Percentiles rank a stretch among this genome's conserved stretches.
Evolutionary conservation across 2,797 vertebrate genomes (phyloP).

Genomic region (Saxicola maurus): DNA sequence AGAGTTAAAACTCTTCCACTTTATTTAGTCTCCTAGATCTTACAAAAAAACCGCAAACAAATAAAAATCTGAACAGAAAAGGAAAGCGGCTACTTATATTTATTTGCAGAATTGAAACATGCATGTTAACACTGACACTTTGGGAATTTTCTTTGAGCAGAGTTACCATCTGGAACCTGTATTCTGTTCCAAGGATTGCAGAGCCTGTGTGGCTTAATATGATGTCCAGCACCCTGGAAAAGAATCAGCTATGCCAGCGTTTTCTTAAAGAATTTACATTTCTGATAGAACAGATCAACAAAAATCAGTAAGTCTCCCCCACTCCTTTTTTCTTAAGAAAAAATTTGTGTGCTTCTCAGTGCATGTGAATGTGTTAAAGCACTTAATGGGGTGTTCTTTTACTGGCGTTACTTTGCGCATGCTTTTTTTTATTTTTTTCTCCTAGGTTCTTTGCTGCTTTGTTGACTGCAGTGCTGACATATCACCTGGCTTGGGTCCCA

Average conservation of each 20-base stretch:
- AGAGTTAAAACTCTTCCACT: neutral
- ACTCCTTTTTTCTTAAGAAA: neutral
- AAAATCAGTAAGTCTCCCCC: slow-evolving; percentile 78
- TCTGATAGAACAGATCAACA: slow-evolving; percentile 82
- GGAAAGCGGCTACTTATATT: neutral
- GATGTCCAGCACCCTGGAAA: slow-evolving; percentile 81
- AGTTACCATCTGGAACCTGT: slow-evolving; percentile 83
- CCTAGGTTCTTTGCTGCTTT: slow-evolving; percentile 83
- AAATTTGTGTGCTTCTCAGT: neutral
- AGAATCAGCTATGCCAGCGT: slow-evolving; percentile 78
- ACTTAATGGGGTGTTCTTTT: neutral
- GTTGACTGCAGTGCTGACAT: slow-evolving; percentile 82
- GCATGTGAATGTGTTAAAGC: neutral
- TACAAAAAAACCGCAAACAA: neutral
- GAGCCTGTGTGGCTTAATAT: slow-evolving; percentile 87
- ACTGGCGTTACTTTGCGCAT: neutral
- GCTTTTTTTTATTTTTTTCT: neutral
- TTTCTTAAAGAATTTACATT: slow-evolving; percentile 82
- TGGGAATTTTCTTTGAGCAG: slow-evolving; percentile 57
- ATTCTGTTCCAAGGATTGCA: slow-evolving; percentile 82
- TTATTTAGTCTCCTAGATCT: neutral
- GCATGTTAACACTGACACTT: neutral
- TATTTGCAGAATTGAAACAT: neutral
- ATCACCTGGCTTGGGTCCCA: slow-evolving; percentile 87
- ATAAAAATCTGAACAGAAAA: neutral